Evolutionary conservation across 2,888 invertebrate genomes (phyloP).

Genomic region (Melanchra persicariae): DNA sequence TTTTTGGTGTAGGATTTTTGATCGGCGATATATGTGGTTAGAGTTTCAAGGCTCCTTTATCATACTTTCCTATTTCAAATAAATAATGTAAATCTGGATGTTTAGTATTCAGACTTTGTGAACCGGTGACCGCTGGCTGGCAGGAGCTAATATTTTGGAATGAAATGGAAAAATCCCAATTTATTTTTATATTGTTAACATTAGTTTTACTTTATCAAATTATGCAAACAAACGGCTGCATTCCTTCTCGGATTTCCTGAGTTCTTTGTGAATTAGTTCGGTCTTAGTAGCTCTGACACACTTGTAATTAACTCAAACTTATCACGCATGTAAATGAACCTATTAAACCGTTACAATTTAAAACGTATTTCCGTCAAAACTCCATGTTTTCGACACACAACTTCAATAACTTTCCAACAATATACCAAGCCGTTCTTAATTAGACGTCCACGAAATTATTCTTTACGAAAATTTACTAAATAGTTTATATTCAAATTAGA

Average conservation of each 20-base stretch:
- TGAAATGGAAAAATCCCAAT: too few relatives aligned
- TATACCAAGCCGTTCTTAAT: conserved; percentile 62
- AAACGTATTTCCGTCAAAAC: conserved; percentile 50
- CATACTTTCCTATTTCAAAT: too few relatives aligned
- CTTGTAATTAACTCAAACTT: conserved; percentile 35
- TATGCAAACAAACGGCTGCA: neutral
- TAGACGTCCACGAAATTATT: conserved; percentile 55
- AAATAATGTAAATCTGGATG: too few relatives aligned
- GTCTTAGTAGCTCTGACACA: neutral
- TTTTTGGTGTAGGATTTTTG: neutral
- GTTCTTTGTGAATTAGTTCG: neutral
- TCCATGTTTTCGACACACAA: conserved; percentile 55
- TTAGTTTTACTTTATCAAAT: neutral
- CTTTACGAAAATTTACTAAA: conserved; percentile 55
- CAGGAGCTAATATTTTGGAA: too few relatives aligned
- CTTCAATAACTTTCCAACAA: conserved; percentile 65
- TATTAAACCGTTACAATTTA: conserved; percentile 51
- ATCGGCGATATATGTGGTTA: neutral
- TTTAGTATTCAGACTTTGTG: neutral
- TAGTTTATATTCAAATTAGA: conserved; percentile 70
- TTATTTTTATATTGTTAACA: too few relatives aligned
- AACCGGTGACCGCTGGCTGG: neutral
- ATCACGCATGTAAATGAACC: conserved; percentile 32
- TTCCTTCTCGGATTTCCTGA: neutral
- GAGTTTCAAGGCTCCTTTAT: too few relatives aligned